A percentile compares a stretch with the other conserved stretches of the same genome.
These are phyloP conservation scores for Gobionotothen gibberifrons DNA, from an alignment of 2,797 vertebrate species.

Conservation along the genomic window DNA sequence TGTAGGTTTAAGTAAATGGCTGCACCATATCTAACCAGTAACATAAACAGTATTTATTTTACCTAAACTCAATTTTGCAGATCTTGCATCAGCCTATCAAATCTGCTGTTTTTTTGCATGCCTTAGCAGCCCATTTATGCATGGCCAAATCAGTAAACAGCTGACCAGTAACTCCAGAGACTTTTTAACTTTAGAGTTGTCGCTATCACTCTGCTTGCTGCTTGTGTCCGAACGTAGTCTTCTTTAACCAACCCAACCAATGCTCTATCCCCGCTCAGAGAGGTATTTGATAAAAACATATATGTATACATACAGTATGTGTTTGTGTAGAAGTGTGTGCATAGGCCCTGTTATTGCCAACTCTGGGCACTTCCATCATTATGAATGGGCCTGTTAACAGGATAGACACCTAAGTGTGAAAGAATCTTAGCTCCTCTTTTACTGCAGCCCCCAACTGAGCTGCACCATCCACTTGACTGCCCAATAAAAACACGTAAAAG, in stretches of 20 bases:
- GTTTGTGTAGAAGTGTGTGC: constrained; percentile 10
- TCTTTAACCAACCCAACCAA: background rate
- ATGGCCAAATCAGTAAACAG: background rate
- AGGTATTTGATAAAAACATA: background rate
- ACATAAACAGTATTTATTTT: constrained; percentile 6
- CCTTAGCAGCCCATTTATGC: background rate
- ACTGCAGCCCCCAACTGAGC: constrained; percentile 60
- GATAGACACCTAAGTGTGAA: constrained; percentile 76
- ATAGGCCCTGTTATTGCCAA: background rate
- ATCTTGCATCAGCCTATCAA: background rate
- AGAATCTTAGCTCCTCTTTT: constrained; percentile 64
- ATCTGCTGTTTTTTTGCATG: background rate
- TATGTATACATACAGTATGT: background rate
- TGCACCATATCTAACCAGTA: background rate
- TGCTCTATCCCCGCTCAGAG: background rate
- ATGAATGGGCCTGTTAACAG: constrained; percentile 41
- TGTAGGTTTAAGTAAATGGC: constrained; percentile 14
- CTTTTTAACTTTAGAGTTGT: background rate
- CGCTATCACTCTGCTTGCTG: background rate
- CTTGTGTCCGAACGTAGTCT: background rate
- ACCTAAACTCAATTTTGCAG: background rate
- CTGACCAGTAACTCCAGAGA: constrained; percentile 1
- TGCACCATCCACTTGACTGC: constrained; percentile 55
- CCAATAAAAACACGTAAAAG: constrained; percentile 71
- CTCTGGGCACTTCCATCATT: constrained; percentile 19